Percentiles rank a stretch among this genome's conserved stretches.
Evolutionary conservation across 1,140 invertebrate genomes (phyloP).

Genomic region (Hylaeus volcanicus): DNA sequence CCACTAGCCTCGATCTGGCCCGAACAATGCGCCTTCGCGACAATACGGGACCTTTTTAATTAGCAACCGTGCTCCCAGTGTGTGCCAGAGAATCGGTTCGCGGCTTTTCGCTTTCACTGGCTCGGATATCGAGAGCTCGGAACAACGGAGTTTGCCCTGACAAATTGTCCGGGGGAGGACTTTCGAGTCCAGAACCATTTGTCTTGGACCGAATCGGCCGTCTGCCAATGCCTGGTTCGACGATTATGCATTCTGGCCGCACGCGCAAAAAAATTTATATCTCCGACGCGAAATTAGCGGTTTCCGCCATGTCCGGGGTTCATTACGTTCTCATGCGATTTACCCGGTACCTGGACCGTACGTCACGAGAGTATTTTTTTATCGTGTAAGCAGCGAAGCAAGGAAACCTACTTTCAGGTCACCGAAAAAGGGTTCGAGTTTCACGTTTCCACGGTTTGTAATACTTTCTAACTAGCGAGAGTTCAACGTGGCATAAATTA

Average conservation of each 20-base stretch:
- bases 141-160: conserved; percentile 52
- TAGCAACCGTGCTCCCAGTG: conserved; percentile 40
- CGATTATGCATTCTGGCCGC: conserved; percentile 28
- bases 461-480: too few relatives aligned
- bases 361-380: too few relatives aligned
- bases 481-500: too few relatives aligned
- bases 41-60: conserved; percentile 60
- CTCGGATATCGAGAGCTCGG: conserved; percentile 38
- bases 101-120: conserved; percentile 45
- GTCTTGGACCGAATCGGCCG: conserved; percentile 40
- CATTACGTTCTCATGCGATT: too few relatives aligned
- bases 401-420: too few relatives aligned
- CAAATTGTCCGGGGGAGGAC: conserved; percentile 48
- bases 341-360: too few relatives aligned
- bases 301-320: too few relatives aligned
- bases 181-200: conserved; percentile 42
- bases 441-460: too few relatives aligned
- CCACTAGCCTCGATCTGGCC: conserved; percentile 40
- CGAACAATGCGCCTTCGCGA: conserved; percentile 51
- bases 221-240: conserved; percentile 1
- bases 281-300: background rate
- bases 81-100: background rate
- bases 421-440: too few relatives aligned
- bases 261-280: conserved; percentile 19
- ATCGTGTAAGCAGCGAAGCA: too few relatives aligned